These are phyloP conservation scores for Gymnopithys bicolor DNA, from an alignment of 2,797 vertebrate species.

Conservation along the genomic window DNA sequence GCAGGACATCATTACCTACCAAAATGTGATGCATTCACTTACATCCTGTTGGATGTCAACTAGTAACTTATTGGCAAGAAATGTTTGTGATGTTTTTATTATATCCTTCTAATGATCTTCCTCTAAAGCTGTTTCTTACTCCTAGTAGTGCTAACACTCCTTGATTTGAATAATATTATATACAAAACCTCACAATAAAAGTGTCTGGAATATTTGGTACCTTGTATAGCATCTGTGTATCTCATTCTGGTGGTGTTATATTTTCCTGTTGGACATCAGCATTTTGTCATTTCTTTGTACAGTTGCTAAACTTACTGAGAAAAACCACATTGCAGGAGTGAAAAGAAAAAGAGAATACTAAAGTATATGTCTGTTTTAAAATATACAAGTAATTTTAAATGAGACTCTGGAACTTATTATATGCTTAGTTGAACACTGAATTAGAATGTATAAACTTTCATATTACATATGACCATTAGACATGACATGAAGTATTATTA, in stretches of 20 bases:
- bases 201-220: background rate
- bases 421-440: background rate
- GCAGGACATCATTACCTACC: background rate
- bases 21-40: background rate
- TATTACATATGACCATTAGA: background rate
- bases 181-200: background rate
- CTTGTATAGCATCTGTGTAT: background rate
- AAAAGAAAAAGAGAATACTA: background rate
- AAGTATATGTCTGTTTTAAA: background rate
- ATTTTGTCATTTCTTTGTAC: background rate
- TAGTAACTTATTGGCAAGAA: background rate
- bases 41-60: background rate
- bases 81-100: background rate
- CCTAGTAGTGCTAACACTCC: background rate
- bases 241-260: background rate
- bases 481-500: background rate
- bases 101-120: background rate
- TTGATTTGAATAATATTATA: background rate
- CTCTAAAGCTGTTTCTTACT: background rate
- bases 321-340: background rate
- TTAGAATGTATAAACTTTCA: background rate
- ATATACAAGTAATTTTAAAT: background rate
- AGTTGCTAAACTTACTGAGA: background rate
- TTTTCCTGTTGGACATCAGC: accelerated
- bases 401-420: background rate